A percentile compares a stretch with the other conserved stretches of the same genome.
Conservation (phyloP, 2,888 invertebrate genomes). For the Cacoxenus indagator region DNA sequence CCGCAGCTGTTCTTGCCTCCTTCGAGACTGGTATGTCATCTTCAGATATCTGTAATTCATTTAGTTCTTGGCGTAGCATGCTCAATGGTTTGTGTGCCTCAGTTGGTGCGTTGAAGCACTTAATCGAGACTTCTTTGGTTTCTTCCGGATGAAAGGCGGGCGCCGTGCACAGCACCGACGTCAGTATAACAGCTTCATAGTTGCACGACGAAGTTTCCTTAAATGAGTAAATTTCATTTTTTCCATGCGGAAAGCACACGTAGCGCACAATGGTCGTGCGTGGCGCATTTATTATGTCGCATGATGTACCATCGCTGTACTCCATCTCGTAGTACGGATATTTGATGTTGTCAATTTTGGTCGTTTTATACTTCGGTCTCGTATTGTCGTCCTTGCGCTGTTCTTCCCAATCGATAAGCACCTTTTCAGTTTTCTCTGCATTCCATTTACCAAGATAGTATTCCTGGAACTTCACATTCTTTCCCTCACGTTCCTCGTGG, state of each 20-base stretch:
- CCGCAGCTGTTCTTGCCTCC: conserved; percentile 61
- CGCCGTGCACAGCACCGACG: conserved; percentile 88
- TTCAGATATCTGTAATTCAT: conserved; percentile 76
- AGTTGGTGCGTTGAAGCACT: conserved; percentile 78
- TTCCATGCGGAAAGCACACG: conserved; percentile 89
- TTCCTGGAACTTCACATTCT: conserved; percentile 86
- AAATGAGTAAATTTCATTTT: conserved; percentile 92
- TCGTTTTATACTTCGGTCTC: conserved; percentile 73
- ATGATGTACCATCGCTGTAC: conserved; percentile 90
- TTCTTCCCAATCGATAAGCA: conserved; percentile 72
- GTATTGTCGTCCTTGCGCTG: conserved; percentile 73
- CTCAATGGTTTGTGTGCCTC: conserved; percentile 81
- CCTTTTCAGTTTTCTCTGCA: conserved; percentile 75
- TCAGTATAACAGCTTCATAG: conserved; percentile 91
- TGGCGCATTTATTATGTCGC: conserved; percentile 90
- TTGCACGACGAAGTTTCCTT: conserved; percentile 95
- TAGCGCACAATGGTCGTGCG: conserved; percentile 86
- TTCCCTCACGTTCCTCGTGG: conserved; percentile 94
- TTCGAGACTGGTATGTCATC: conserved; percentile 69
- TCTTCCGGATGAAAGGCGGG: conserved; percentile 88
- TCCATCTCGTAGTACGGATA: conserved; percentile 90
- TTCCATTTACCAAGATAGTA: conserved; percentile 87
- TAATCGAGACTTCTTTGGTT: conserved; percentile 82
- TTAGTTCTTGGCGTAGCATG: conserved; percentile 80
- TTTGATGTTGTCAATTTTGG: conserved; percentile 88